These are phyloP conservation scores for Pemphigus obesinymphae DNA, from an alignment of 1,140 invertebrate species.

Conservation along the genomic window DNA sequence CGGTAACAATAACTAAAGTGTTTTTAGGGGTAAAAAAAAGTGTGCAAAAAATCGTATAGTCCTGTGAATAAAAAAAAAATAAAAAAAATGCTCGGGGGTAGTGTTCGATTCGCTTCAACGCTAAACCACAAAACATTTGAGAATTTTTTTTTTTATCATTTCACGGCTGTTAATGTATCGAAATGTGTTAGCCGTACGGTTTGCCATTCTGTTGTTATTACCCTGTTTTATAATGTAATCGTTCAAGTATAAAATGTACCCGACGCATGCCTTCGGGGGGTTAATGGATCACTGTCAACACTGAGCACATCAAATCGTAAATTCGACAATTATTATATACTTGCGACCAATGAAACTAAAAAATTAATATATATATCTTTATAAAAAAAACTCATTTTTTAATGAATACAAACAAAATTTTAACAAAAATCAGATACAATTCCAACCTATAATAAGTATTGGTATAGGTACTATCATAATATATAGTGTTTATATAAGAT, in stretches of 20 bases:
- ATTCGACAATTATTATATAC: constrained; percentile 2
- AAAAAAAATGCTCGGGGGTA: constrained; percentile 28
- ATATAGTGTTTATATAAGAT: too few relatives aligned
- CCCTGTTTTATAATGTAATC: constrained; percentile 8
- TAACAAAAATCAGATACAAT: too few relatives aligned
- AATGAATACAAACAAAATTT: too few relatives aligned
- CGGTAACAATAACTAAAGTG: constrained; percentile 30
- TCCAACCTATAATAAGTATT: too few relatives aligned
- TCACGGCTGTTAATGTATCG: constrained; percentile 19
- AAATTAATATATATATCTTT: neutral
- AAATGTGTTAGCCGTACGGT: constrained; percentile 20
- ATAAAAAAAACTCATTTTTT: too few relatives aligned
- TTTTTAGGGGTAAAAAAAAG: constrained; percentile 29
- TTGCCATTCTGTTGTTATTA: constrained; percentile 25
- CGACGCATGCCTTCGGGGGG: constrained; percentile 8
- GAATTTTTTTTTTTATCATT: constrained; percentile 30
- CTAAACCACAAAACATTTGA: constrained; percentile 39
- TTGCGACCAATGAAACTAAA: neutral
- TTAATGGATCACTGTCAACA: constrained; percentile 35
- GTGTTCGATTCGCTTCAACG: constrained; percentile 32
- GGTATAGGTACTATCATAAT: too few relatives aligned
- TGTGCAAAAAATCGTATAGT: constrained; percentile 19
- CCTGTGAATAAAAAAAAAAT: constrained; percentile 23
- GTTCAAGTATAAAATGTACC: constrained; percentile 28
- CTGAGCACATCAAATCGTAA: neutral